Conservation (phyloP, 2,888 invertebrate genomes). For the Andrena camellia region DNA sequence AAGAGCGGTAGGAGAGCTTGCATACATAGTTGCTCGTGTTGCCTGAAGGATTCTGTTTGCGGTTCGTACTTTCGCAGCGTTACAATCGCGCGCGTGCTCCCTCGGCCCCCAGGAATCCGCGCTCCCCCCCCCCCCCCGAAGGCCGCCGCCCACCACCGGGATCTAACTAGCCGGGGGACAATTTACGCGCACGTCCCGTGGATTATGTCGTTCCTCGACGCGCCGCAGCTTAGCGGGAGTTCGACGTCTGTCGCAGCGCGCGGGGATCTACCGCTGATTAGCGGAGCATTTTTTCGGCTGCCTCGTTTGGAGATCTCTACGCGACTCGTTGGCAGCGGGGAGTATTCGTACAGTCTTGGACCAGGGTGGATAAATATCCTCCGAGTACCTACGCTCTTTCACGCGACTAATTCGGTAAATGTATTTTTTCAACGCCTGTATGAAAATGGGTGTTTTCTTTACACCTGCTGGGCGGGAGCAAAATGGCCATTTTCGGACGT, state of each 20-base stretch:
- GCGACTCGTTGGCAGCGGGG: not conserved
- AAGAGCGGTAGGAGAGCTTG: conserved; percentile 23
- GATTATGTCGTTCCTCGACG: conserved; percentile 2
- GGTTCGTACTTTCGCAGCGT: conserved; percentile 64
- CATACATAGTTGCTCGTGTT: conserved; percentile 30
- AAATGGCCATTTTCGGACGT: no score
- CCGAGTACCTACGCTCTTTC: no score
- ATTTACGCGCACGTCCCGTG: conserved; percentile 27
- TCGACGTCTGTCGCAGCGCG: not conserved
- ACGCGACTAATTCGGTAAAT: no score
- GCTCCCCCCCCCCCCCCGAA: no score
- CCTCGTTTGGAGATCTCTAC: not conserved
- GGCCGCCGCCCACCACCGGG: conserved; percentile 18
- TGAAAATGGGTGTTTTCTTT: no score
- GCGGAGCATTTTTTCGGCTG: not conserved
- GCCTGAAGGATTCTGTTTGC: conserved; percentile 72
- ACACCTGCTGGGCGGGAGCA: no score
- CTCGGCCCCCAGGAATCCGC: conserved; percentile 67
- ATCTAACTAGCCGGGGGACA: conserved; percentile 5
- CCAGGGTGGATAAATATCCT: no score
- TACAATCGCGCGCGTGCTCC: conserved; percentile 33
- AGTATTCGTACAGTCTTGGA: no score
- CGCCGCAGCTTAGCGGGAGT: not conserved
- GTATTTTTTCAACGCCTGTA: no score
- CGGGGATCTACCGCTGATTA: not conserved